These are phyloP conservation scores for Mantis religiosa DNA, from an alignment of 2,888 invertebrate genomes.

Conservation along the genomic window DNA sequence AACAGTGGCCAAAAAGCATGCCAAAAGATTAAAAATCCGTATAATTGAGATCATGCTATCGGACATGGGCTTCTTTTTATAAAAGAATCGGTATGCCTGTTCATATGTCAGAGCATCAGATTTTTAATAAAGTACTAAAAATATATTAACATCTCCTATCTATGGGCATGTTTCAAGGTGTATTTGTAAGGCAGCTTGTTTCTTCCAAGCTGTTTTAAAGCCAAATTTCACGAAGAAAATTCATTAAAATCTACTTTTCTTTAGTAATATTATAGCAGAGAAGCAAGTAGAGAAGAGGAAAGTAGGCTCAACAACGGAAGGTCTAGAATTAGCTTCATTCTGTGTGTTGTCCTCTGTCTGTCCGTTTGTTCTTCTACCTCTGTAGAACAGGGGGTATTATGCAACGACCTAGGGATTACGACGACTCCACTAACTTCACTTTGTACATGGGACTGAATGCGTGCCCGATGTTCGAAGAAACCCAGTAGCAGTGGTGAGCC, in stretches of 20 bases:
- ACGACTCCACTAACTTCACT: not conserved
- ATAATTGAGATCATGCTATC: too few relatives aligned
- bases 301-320: not conserved
- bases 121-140: too few relatives aligned
- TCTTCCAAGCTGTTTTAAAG: too few relatives aligned
- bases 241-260: not conserved
- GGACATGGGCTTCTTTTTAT: too few relatives aligned
- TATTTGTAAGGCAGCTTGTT: too few relatives aligned
- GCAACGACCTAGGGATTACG: not conserved
- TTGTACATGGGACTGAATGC: not conserved
- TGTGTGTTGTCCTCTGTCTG: not conserved
- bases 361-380: not conserved
- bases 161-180: too few relatives aligned
- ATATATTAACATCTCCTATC: too few relatives aligned
- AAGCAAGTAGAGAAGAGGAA: not conserved
- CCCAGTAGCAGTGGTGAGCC: not conserved
- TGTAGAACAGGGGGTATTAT: not conserved
- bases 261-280: not conserved
- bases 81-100: fast-evolving
- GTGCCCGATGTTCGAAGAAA: not conserved
- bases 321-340: not conserved
- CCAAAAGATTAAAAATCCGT: too few relatives aligned
- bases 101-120: too few relatives aligned
- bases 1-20: too few relatives aligned
- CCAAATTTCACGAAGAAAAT: too few relatives aligned